Conservation (phyloP, 2,113 vertebrate genomes). For the Plestiodon gilberti region DNA sequence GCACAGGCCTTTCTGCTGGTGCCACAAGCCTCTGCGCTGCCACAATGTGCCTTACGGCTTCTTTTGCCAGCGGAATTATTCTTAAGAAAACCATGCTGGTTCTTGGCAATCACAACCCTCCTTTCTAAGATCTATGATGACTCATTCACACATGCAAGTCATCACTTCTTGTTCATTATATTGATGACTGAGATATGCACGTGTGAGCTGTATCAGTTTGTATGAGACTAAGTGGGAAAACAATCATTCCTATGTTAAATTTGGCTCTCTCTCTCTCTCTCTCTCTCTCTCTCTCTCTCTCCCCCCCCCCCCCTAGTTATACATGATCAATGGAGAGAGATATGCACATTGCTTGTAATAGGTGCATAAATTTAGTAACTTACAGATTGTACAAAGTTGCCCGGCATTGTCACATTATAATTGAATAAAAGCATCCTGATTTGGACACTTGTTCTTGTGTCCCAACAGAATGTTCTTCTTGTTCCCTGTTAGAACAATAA, state of each 20-base stretch:
- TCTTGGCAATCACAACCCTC: too few species aligned
- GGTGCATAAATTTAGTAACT: conserved; percentile 57
- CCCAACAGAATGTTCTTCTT: conserved; percentile 55
- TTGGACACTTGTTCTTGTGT: conserved; percentile 54
- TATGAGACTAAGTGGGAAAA: conserved; percentile 38
- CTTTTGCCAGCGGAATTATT: too few species aligned
- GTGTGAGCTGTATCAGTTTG: conserved; percentile 17
- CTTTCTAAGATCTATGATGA: not conserved
- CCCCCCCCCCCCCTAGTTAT: conserved; percentile 15
- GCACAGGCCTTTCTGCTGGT: too few species aligned
- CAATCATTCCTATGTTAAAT: conserved; percentile 31
- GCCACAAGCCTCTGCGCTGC: too few species aligned
- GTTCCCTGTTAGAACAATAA: conserved; percentile 55
- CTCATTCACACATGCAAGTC: not conserved
- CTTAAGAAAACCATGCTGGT: too few species aligned
- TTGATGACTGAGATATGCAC: conserved; percentile 1
- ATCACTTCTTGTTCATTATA: not conserved
- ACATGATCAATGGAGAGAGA: conserved; percentile 37
- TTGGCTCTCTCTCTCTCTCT: too few species aligned
- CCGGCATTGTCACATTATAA: conserved; percentile 55
- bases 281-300: too few species aligned
- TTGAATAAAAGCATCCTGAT: conserved; percentile 60
- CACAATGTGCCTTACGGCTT: too few species aligned
- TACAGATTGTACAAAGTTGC: conserved; percentile 41
- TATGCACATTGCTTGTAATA: conserved; percentile 51